phyloP scores from a whole-genome alignment of 2,113 vertebrate species.

The Raphicerus campestris region DNA sequence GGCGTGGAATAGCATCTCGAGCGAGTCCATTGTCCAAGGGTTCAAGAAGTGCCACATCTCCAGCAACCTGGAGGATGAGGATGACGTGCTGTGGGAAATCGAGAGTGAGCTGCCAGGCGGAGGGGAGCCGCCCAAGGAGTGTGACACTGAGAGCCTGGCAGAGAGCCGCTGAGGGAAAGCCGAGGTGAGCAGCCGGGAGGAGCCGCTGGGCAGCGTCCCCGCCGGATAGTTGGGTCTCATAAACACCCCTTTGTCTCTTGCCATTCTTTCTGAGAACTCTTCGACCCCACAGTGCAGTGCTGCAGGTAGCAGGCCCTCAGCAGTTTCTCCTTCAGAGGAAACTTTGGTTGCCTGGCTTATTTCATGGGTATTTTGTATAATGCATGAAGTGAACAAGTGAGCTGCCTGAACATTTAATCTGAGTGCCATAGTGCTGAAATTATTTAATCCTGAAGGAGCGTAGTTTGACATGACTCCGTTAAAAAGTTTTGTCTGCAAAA shows the following conservation, averaged over 20 bases:
- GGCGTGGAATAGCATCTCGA: slow-evolving; percentile 70
- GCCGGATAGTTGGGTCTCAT: fast-evolving
- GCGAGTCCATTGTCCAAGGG: slow-evolving; percentile 67
- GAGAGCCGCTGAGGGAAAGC: slow-evolving; percentile 36
- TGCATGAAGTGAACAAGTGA: neutral
- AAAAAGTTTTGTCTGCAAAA: neutral
- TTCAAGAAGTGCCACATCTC: slow-evolving; percentile 74
- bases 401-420: neutral
- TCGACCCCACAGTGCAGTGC: neutral
- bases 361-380: neutral
- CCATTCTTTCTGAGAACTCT: neutral
- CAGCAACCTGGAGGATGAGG: slow-evolving; percentile 70
- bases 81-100: slow-evolving; percentile 62
- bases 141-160: neutral
- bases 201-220: fast-evolving
- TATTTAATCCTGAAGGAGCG: neutral
- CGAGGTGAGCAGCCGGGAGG: neutral
- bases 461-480: neutral
- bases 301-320: neutral
- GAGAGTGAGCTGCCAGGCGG: slow-evolving; percentile 55
- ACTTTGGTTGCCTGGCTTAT: neutral
- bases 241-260: neutral
- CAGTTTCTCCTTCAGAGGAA: neutral
- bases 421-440: neutral
- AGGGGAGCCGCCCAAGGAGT: slow-evolving; percentile 46